phyloP scores from a whole-genome alignment of 2,888 invertebrate species.

The Drosophila austrosaltans region DNA sequence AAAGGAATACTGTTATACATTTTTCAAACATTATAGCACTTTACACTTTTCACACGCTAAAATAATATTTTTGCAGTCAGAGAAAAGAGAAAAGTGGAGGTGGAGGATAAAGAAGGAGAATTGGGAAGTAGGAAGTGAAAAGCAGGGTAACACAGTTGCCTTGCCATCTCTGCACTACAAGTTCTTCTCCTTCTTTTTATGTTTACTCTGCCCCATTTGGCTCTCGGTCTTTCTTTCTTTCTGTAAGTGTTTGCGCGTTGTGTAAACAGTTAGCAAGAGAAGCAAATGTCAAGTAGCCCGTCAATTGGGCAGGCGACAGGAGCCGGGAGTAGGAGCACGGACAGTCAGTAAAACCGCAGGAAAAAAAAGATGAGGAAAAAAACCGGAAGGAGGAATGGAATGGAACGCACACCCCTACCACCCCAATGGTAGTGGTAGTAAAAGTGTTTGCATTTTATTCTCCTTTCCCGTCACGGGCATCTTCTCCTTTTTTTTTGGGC shows the following conservation, averaged over 20 bases:
- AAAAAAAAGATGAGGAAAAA: slow-evolving; percentile 32
- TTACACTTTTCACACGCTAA: slow-evolving; percentile 78
- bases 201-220: neutral
- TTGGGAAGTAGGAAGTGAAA: neutral
- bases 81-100: slow-evolving; percentile 1
- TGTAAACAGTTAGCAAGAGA: slow-evolving; percentile 60
- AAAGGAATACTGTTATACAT: slow-evolving; percentile 59
- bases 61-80: slow-evolving; percentile 69
- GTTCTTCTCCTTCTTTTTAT: neutral
- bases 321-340: slow-evolving; percentile 16
- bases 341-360: slow-evolving; percentile 54
- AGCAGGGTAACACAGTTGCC: slow-evolving; percentile 4
- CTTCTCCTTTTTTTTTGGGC: slow-evolving; percentile 50
- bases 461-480: slow-evolving; percentile 17
- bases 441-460: slow-evolving; percentile 76
- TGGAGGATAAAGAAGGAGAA: slow-evolving; percentile 11
- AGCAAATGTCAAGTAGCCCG: slow-evolving; percentile 76
- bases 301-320: slow-evolving; percentile 63
- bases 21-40: slow-evolving; percentile 75
- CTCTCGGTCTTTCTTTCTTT: slow-evolving; percentile 10
- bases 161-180: neutral
- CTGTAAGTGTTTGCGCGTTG: slow-evolving; percentile 46
- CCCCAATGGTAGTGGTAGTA: slow-evolving; percentile 6
- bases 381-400: slow-evolving; percentile 13
- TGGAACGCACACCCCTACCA: neutral